phyloP scores from a whole-genome alignment of 92 coral and sea anemone species.

The Zoanthus gigantus region DNA sequence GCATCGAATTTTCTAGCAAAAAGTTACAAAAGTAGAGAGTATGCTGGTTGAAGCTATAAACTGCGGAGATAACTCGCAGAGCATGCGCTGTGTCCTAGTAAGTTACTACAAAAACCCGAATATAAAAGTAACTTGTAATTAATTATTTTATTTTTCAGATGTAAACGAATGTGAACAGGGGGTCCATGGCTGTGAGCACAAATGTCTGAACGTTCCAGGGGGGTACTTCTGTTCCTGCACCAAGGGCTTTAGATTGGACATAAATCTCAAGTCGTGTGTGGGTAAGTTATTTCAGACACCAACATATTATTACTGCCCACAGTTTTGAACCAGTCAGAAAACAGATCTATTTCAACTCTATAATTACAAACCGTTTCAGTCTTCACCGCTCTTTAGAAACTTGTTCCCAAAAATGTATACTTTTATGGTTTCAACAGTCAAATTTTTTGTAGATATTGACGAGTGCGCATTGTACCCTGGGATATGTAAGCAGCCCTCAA shows the following conservation, averaged over 20 bases:
- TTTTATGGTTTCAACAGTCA: not conserved
- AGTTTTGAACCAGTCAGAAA: not conserved
- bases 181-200: conserved; percentile 88
- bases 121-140: not conserved
- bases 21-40: no score
- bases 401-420: no score
- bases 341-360: no score
- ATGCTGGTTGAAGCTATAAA: no score
- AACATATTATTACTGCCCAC: not conserved
- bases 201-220: conserved; percentile 93
- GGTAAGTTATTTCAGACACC: conserved; percentile 60
- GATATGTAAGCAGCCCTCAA: conserved; percentile 90
- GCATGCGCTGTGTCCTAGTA: no score
- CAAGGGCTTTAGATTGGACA: conserved; percentile 84
- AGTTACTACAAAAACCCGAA: not conserved
- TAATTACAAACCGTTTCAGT: no score
- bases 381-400: no score
- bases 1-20: no score
- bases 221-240: conserved; percentile 95
- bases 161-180: conserved; percentile 90
- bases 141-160: conserved; percentile 52
- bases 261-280: conserved; percentile 90
- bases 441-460: conserved; percentile 73
- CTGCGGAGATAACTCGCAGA: no score
- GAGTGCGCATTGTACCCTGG: conserved; percentile 96